Conservation (phyloP, 2,113 vertebrate species). For the Ariopsis seemanni region DNA sequence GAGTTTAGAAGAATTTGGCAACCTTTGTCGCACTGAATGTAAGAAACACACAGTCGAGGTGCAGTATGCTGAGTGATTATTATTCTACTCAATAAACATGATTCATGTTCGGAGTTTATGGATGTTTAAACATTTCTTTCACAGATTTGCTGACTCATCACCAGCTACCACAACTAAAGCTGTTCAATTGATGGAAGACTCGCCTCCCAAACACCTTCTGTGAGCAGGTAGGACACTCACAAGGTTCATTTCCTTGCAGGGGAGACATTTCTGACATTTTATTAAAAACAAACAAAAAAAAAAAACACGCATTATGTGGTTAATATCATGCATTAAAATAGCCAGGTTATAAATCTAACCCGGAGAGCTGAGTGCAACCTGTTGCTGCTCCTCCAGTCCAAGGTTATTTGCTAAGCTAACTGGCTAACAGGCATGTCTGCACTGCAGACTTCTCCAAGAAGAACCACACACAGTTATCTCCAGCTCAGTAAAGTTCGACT, state of each 20-base stretch:
- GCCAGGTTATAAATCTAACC: background rate
- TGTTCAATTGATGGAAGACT: background rate
- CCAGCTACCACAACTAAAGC: background rate
- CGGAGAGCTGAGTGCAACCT: background rate
- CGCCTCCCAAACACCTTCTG: background rate
- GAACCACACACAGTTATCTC: background rate
- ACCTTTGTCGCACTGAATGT: background rate
- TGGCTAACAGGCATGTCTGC: background rate
- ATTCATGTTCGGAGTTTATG: background rate
- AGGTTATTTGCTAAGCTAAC: background rate
- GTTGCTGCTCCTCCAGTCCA: background rate
- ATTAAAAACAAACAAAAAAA: background rate
- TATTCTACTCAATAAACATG: background rate
- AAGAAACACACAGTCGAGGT: background rate
- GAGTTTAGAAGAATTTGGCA: background rate
- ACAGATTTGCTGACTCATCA: background rate
- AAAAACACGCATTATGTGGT: no score
- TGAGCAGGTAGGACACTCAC: slow-evolving; percentile 7
- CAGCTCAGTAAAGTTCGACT: no score
- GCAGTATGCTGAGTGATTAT: background rate
- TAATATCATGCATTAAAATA: background rate
- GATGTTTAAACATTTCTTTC: background rate
- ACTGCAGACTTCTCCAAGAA: background rate
- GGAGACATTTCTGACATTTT: no score
- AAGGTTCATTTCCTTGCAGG: no score